These are phyloP conservation scores for Acrocephalus scirpaceus DNA, from an alignment of 2,797 vertebrate genomes.

Conservation along the genomic window DNA sequence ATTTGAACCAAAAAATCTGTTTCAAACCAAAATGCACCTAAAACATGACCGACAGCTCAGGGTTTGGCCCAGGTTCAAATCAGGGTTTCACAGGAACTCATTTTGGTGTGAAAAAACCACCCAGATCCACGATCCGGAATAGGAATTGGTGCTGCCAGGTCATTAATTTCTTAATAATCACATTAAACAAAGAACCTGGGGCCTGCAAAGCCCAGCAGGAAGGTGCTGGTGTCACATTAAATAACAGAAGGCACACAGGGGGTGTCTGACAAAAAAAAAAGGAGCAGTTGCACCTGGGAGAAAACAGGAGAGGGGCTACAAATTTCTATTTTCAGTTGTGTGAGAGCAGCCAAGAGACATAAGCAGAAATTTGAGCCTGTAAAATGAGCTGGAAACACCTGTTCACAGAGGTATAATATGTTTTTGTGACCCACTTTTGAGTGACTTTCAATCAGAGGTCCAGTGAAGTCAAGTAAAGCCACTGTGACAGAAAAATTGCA, in stretches of 20 bases:
- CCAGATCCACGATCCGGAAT: rapidly evolving
- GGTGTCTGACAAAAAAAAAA: background rate
- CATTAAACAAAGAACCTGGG: background rate
- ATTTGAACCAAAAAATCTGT: background rate
- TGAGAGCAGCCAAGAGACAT: background rate
- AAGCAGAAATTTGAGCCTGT: background rate
- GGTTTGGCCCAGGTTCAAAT: background rate
- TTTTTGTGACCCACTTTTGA: background rate
- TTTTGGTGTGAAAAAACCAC: rapidly evolving
- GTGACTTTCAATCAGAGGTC: background rate
- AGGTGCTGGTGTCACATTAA: background rate
- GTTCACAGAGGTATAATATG: background rate
- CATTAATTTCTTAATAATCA: background rate
- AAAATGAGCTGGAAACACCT: constrained; percentile 39
- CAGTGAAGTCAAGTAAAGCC: background rate
- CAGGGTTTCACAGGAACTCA: background rate
- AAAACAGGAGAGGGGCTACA: background rate
- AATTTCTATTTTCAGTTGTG: constrained; percentile 20
- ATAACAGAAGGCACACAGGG: background rate
- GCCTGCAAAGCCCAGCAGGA: background rate
- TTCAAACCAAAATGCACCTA: background rate
- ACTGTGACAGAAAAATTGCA: background rate
- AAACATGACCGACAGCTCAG: background rate
- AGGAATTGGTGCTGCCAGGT: background rate
- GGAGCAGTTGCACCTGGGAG: background rate